A percentile compares a stretch with the other conserved stretches of the same genome.
These are phyloP conservation scores for Halcyon leucocephala DNA, from an alignment of 2,797 vertebrate genomes.

Conservation along the genomic window DNA sequence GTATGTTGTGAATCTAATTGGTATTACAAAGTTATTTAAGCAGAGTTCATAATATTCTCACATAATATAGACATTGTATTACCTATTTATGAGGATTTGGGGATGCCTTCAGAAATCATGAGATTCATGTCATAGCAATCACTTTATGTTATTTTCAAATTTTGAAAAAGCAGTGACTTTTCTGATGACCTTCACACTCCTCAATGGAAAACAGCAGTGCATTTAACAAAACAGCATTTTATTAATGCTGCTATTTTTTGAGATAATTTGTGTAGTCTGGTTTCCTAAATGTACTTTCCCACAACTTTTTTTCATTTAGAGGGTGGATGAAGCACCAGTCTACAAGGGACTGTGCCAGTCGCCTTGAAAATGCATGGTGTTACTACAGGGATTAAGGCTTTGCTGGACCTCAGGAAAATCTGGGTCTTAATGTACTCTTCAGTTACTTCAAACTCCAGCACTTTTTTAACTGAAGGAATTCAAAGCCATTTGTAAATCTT, in stretches of 20 bases:
- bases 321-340: not conserved
- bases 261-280: not conserved
- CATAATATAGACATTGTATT: constrained; percentile 47
- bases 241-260: not conserved
- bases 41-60: constrained; percentile 64
- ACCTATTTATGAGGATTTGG: constrained; percentile 62
- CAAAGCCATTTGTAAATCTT: constrained; percentile 46
- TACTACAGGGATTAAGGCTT: not conserved
- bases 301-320: not conserved
- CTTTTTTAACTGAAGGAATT: constrained; percentile 36
- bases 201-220: not conserved
- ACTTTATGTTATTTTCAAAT: constrained; percentile 30
- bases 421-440: constrained; percentile 38
- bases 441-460: not conserved
- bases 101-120: constrained; percentile 42
- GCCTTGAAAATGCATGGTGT: not conserved
- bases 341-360: not conserved
- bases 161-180: not conserved
- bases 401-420: constrained; percentile 16
- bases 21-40: constrained; percentile 72
- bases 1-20: constrained; percentile 76
- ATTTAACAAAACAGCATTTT: constrained; percentile 5
- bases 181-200: not conserved
- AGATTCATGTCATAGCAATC: not conserved
- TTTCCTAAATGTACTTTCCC: not conserved